Evolutionary conservation across 1,140 invertebrate genomes (phyloP).

Genomic region (Pseudachorutes palmiensis): DNA sequence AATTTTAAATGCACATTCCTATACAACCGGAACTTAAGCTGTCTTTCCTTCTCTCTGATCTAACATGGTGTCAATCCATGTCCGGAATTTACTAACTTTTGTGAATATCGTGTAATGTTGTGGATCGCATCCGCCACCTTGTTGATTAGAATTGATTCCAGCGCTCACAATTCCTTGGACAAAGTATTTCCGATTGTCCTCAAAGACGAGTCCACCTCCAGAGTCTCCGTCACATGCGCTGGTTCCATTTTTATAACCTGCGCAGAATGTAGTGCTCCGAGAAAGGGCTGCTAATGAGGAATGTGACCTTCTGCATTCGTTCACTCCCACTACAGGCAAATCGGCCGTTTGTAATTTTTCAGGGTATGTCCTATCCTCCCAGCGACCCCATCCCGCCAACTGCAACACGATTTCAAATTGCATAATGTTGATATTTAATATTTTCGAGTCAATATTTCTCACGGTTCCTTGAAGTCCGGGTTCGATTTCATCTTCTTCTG

Average conservation of each 20-base stretch:
- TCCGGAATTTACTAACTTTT: neutral
- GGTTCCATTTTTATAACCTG: constrained; percentile 11
- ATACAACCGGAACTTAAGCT: neutral
- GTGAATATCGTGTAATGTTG: constrained; percentile 12
- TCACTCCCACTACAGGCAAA: neutral
- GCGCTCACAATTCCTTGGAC: constrained; percentile 11
- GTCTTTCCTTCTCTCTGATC: neutral
- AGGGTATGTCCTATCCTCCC: neutral
- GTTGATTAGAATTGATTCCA: neutral
- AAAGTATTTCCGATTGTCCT: neutral
- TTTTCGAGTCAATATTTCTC: neutral
- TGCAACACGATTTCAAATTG: neutral
- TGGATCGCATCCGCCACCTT: constrained; percentile 3
- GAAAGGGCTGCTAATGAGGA: neutral
- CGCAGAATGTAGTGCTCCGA: constrained; percentile 5
- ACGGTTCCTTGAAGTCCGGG: neutral
- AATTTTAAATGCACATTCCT: neutral
- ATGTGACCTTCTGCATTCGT: constrained; percentile 1
- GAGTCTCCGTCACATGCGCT: constrained; percentile 12
- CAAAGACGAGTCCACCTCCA: constrained; percentile 3
- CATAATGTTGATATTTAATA: neutral
- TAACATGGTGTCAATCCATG: constrained; percentile 3
- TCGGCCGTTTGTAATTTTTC: constrained; percentile 8
- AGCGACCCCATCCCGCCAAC: constrained; percentile 9
- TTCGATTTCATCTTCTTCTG: neutral